Base-by-base conservation (phyloP, 2,888 invertebrate species). In the Rhodophaea formosa region DNA sequence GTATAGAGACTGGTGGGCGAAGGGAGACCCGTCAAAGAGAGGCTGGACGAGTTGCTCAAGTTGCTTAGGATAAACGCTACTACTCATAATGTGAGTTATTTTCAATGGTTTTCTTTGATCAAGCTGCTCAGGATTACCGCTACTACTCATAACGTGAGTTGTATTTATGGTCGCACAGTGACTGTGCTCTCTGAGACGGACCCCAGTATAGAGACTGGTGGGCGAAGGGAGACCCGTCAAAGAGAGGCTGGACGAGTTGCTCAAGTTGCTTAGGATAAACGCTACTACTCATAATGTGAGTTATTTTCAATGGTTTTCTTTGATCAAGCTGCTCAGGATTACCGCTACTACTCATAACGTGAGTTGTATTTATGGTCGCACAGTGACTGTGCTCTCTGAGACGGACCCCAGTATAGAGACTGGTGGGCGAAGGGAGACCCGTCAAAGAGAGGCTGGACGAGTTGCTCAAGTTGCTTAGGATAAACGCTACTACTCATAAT, bases 121-220 rank as follows among this genome's bases (percentile, higher is more conserved):
- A 95, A 96, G 66, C 92, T 96, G 77, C 88, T 99, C 15, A 91
- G 99, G 63, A 99, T 99, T 64, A 94, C 94, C 57, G 98, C 98
- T 0, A 94, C 95, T 44, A 96, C 97, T 53, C 93, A 94, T 60
- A 94, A 93, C 65, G 94, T 95, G 60, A 82, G 84, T 73, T 12
- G 35, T 14, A 1, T 53, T 1, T 45, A 3, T 16, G 1, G 44
- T 0, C 71, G 79, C 2, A 75, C 80, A 1, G 74, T 79, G 35
- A 54, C 74, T 0, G 64, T 77, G 14, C 62, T 65, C 0, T 64
- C 67, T 0, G 72, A 69, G 0, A 59, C 53, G 0, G 53, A 53
- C 62, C 7, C 57, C 70, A 0, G 64, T 73, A 8, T 68, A 75
- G 35, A 74, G 70, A 15, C 63, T n/a, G 73, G 6, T 79, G 47